These are phyloP conservation scores for Antechinus stuartii DNA, from an alignment of 2,113 vertebrate species.

Conservation along the genomic window DNA sequence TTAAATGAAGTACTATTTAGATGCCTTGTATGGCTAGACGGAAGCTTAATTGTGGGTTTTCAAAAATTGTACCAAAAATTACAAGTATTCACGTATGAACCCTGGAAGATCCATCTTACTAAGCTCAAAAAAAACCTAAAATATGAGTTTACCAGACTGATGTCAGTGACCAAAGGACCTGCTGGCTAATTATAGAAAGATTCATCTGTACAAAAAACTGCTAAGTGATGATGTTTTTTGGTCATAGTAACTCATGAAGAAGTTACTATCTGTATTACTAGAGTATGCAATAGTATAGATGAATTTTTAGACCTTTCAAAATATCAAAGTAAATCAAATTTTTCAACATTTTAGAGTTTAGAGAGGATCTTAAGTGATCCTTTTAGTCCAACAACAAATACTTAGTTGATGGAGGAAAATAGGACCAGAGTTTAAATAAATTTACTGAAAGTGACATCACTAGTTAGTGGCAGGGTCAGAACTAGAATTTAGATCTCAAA, in stretches of 20 bases:
- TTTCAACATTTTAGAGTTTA: background rate
- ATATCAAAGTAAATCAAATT: background rate
- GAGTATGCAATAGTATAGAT: background rate
- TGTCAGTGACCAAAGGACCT: background rate
- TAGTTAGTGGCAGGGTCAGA: background rate
- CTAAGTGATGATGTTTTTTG: background rate
- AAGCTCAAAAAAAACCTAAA: background rate
- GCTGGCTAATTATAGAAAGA: background rate
- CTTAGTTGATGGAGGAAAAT: background rate
- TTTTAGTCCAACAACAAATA: background rate
- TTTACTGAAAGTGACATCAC: background rate
- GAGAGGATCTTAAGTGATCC: background rate
- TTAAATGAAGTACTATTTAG: background rate
- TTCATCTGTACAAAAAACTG: background rate
- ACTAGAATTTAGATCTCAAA: background rate
- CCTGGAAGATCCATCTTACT: background rate
- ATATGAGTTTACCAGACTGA: background rate
- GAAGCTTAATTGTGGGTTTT: background rate
- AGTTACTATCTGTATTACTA: background rate
- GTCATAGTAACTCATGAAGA: background rate
- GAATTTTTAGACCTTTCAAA: background rate
- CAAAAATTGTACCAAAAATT: background rate
- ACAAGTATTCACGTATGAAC: background rate
- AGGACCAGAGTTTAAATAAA: background rate
- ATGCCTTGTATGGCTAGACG: background rate